Evolutionary conservation across 2,888 invertebrate species (phyloP), one percentile per base, ranked within the genome.

Genomic region (Eremobia ochroleuca): DNA sequence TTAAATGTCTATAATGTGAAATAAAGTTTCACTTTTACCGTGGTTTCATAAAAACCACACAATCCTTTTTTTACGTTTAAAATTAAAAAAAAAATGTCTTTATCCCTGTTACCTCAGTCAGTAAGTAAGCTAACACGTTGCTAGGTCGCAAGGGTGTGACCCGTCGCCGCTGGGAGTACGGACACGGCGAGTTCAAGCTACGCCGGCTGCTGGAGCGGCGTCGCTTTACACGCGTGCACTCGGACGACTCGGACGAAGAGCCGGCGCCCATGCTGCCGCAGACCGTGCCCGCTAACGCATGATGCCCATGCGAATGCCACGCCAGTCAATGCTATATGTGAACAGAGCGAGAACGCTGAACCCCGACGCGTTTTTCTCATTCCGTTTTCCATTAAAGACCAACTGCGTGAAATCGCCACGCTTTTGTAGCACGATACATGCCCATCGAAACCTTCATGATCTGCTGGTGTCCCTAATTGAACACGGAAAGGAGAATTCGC

Each of bases 211-310:
- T 98, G 77, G 97, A 97, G 84, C 93, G 97, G 58, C 95, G 97
- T 40, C 95, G 95, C 31, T 98, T 98, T 93, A 97, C 97, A 79
- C 97, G 98, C 88, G 97, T 98, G 11, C 97, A 97, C 87, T 97
- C 98, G 21, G 97, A 97, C 88, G 98, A 98, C 91, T 97, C 97
- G 37, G 98, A 98, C 89, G 97, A 97, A 85, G 98, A 98, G 83
- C 97, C 97, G 5, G 97, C 97, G 85, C 97, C 97, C 71, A 97
- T 97, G 95, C 91, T 97, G 88, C 96, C 96, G 9, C 86, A 82
- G 31, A 90, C 92, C 13, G 91, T 93, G 67, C 94, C 95, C 15
- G 92, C 94, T 76, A 93, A 91, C 90, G 95, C 95, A 76, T 94
- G 94, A 95, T 93, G 89, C 73, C 46, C 59, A 69, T 34, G 68